Conservation (phyloP, 2,888 invertebrate genomes). For the Calameuta pallipes region DNA sequence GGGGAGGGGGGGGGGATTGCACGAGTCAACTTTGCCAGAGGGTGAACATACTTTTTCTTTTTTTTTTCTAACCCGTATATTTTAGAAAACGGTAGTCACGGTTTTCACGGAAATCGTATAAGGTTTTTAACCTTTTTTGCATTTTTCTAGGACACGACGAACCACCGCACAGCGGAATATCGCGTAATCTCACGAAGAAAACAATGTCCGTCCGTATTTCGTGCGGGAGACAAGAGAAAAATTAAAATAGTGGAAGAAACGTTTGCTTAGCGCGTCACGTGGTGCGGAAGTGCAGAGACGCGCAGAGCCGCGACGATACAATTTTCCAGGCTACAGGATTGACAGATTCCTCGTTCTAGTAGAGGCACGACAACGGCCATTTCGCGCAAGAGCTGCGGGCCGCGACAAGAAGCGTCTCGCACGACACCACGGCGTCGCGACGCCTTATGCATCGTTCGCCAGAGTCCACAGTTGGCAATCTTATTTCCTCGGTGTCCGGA, state of each 20-base stretch:
- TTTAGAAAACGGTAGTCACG: not conserved
- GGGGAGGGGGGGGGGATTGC: not conserved
- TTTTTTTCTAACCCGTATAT: not conserved
- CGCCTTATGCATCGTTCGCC: not conserved
- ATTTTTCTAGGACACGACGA: constrained; percentile 19
- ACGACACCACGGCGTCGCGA: constrained; percentile 10
- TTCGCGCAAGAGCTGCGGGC: constrained; percentile 6
- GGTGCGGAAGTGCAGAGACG: not conserved
- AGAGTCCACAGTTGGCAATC: not conserved
- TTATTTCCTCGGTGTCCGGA: not conserved
- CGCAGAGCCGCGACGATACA: not conserved
- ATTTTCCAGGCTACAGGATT: constrained; percentile 18
- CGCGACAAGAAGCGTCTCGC: not conserved
- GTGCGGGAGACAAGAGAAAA: too few relatives aligned
- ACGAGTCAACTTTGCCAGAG: not conserved
- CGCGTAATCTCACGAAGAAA: not conserved
- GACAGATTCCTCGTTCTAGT: constrained; percentile 24
- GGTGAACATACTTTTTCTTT: not conserved
- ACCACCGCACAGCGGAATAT: not conserved
- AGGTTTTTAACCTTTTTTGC: constrained; percentile 28
- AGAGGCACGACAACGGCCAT: constrained; percentile 29
- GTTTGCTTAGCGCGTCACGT: not conserved
- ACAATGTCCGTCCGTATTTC: not conserved
- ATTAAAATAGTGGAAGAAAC: not conserved
- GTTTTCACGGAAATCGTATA: not conserved